phyloP scores from a whole-genome alignment of 2,888 invertebrate species.

The Celastrina argiolus region DNA sequence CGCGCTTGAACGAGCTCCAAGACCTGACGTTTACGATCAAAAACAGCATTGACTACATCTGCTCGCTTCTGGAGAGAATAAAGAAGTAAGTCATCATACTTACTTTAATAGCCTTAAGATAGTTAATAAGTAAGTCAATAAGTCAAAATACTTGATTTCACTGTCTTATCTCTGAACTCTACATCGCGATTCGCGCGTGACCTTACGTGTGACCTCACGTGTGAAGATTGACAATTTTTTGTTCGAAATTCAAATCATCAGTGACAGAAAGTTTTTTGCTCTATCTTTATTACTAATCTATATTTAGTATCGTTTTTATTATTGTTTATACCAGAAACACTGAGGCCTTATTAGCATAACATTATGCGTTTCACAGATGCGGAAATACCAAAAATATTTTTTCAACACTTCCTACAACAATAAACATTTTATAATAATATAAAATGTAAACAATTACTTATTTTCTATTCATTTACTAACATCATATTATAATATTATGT shows the following conservation, averaged over 20 bases:
- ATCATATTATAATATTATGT: no score
- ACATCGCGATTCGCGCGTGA: no score
- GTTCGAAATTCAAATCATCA: background rate
- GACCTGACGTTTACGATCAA: slow-evolving; percentile 71
- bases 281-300: background rate
- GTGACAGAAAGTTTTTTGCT: background rate
- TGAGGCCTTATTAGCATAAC: background rate
- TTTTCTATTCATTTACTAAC: no score
- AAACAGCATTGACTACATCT: slow-evolving; percentile 65
- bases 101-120: background rate
- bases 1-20: slow-evolving; percentile 56
- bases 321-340: background rate
- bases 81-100: slow-evolving; percentile 54
- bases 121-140: no score
- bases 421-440: background rate
- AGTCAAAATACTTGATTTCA: no score
- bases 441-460: no score
- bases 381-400: background rate
- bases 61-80: slow-evolving; percentile 61
- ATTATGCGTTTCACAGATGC: background rate
- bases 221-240: background rate
- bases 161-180: no score
- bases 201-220: no score
- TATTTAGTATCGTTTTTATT: background rate
- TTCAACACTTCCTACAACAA: background rate